Evolutionary conservation across 2,113 vertebrate species (phyloP).

Genomic region (Dolichotis patagonum): DNA sequence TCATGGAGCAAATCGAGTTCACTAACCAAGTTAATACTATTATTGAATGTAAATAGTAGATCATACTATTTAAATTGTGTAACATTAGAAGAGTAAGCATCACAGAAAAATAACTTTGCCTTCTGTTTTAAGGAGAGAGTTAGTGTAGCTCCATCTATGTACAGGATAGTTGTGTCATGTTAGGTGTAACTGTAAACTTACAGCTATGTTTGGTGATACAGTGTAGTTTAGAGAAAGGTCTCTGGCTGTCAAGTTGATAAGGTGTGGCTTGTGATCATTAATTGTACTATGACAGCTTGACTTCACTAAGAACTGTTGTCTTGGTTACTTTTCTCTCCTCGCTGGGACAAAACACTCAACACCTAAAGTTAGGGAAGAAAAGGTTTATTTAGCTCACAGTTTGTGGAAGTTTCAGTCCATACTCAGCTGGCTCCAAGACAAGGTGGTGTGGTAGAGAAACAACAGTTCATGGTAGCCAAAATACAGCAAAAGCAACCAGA

Average conservation of each 20-base stretch:
- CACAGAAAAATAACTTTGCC: neutral
- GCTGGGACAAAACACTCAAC: too few species aligned
- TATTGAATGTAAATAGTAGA: neutral
- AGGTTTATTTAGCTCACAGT: too few species aligned
- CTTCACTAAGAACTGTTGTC: neutral
- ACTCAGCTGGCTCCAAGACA: too few species aligned
- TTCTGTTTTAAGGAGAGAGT: neutral
- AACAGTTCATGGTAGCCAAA: too few species aligned
- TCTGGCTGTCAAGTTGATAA: neutral
- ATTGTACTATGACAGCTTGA: neutral
- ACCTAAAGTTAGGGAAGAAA: too few species aligned
- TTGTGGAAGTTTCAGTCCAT: too few species aligned
- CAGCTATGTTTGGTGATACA: neutral
- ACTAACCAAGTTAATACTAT: neutral
- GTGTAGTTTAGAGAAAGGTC: neutral
- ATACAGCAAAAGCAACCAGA: too few species aligned
- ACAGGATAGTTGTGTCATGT: neutral
- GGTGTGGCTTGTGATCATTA: neutral
- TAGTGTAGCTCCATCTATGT: neutral
- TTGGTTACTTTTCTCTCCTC: too few species aligned
- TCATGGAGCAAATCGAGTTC: neutral
- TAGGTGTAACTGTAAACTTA: neutral
- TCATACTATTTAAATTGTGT: neutral
- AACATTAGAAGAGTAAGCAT: neutral
- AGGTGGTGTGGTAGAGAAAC: too few species aligned